phyloP scores from a whole-genome alignment of 2,888 invertebrate genomes.

The Endotricha flammealis region DNA sequence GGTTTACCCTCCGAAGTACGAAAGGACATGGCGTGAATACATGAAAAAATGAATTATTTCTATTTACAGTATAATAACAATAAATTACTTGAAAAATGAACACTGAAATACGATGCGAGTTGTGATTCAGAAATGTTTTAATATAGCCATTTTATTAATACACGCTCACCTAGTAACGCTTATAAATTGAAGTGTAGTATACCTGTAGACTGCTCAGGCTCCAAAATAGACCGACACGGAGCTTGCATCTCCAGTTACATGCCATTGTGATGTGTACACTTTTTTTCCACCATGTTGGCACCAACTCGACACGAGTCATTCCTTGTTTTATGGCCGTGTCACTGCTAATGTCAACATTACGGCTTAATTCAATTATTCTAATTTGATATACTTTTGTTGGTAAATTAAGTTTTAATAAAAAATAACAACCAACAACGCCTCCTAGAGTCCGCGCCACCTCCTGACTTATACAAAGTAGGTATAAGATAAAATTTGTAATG shows the following conservation, averaged over 20 bases:
- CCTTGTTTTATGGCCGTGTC: conserved; percentile 4
- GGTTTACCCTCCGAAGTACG: too few species aligned
- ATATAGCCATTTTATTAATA: conserved; percentile 61
- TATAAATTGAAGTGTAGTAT: conserved; percentile 41
- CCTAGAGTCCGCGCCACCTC: too few species aligned
- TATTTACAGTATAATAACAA: too few species aligned
- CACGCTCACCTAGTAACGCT: conserved; percentile 50
- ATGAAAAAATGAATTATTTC: too few species aligned
- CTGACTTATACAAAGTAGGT: too few species aligned
- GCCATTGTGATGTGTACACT: conserved; percentile 21
- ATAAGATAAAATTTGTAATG: too few species aligned
- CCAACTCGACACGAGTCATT: conserved; percentile 2
- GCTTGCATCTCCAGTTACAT: conserved; percentile 31
- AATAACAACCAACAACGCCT: too few species aligned
- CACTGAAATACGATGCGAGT: conserved; percentile 52
- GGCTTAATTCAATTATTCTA: too few species aligned
- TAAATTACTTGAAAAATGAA: conserved; percentile 13
- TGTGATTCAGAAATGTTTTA: conserved; percentile 44
- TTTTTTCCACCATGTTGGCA: conserved; percentile 13
- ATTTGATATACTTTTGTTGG: too few species aligned
- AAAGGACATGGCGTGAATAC: too few species aligned
- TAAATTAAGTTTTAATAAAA: too few species aligned
- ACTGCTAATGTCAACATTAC: not conserved
- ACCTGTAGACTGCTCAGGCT: conserved; percentile 47
- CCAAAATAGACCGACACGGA: conserved; percentile 48